Percentiles rank a stretch among this genome's conserved stretches.
These are phyloP conservation scores for Lasioglossum marginatum DNA, from an alignment of 2,888 invertebrate genomes.

Conservation along the genomic window DNA sequence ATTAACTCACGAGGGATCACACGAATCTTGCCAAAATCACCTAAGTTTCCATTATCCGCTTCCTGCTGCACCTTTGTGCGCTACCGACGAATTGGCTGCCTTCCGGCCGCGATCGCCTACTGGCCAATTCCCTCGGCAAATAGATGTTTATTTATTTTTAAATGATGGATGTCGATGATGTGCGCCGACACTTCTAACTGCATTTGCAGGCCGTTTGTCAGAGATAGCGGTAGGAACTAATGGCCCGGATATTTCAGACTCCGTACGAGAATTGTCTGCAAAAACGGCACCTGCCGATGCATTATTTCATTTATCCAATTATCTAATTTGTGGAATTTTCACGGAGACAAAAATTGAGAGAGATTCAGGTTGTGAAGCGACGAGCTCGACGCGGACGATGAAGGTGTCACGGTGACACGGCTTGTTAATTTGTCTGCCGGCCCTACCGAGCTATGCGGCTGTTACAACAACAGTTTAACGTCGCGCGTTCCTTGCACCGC, in stretches of 20 bases:
- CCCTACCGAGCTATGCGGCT: neutral
- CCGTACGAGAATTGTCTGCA: neutral
- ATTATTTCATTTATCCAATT: neutral
- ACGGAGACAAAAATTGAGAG: too few species aligned
- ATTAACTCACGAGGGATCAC: conserved; percentile 63
- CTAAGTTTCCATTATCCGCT: conserved; percentile 62
- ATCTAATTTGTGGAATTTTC: neutral
- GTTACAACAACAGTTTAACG: conserved; percentile 35
- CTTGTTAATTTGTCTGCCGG: conserved; percentile 16
- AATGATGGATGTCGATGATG: conserved; percentile 10
- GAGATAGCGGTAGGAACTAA: neutral
- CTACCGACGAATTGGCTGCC: conserved; percentile 63
- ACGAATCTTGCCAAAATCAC: conserved; percentile 60
- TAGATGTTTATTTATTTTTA: conserved; percentile 57
- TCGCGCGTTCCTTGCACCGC: conserved; percentile 11
- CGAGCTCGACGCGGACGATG: neutral
- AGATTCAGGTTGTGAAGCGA: neutral
- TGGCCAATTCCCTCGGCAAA: conserved; percentile 56
- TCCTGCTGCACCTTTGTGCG: conserved; percentile 55
- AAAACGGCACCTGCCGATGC: neutral
- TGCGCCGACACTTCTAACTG: neutral
- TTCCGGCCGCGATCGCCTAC: conserved; percentile 47
- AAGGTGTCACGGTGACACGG: neutral
- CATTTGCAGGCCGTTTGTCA: conserved; percentile 4
- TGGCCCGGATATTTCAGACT: neutral